phyloP scores from a whole-genome alignment of 2,113 vertebrate species.

The Myodes glareolus region DNA sequence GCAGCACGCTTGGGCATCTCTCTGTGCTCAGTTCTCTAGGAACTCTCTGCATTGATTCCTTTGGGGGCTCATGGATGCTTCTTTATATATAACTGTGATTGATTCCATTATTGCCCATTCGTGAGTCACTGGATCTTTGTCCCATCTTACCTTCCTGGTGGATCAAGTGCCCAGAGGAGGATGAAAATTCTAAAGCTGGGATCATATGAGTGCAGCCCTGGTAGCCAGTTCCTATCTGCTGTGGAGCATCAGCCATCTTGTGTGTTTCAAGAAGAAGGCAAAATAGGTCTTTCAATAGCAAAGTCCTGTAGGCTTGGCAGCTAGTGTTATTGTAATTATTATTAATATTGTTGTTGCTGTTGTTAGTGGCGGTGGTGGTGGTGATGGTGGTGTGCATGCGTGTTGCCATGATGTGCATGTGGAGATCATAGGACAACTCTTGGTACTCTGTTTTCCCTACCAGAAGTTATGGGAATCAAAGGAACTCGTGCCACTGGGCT shows the following conservation, averaged over 20 bases:
- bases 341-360: not conserved
- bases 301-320: not conserved
- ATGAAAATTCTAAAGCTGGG: not conserved
- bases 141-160: not conserved
- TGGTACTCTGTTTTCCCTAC: too few species aligned
- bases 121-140: not conserved
- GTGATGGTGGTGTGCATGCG: not conserved
- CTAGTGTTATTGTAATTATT: not conserved
- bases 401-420: not conserved
- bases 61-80: not conserved
- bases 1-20: not conserved
- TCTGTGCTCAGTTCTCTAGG: not conserved
- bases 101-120: not conserved
- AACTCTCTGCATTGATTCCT: not conserved
- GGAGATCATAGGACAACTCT: not conserved
- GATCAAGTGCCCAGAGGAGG: too few species aligned
- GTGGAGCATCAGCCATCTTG: not conserved
- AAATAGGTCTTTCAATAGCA: not conserved
- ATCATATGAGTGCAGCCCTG: not conserved
- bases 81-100: not conserved
- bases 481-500: not conserved
- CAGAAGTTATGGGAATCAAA: not conserved
- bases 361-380: not conserved
- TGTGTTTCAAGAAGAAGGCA: not conserved
- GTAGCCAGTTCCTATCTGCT: not conserved